Evolutionary conservation across 2,113 vertebrate genomes (phyloP), one percentile per base, ranked within the genome.

Genomic region (Phoenicopterus ruber): DNA sequence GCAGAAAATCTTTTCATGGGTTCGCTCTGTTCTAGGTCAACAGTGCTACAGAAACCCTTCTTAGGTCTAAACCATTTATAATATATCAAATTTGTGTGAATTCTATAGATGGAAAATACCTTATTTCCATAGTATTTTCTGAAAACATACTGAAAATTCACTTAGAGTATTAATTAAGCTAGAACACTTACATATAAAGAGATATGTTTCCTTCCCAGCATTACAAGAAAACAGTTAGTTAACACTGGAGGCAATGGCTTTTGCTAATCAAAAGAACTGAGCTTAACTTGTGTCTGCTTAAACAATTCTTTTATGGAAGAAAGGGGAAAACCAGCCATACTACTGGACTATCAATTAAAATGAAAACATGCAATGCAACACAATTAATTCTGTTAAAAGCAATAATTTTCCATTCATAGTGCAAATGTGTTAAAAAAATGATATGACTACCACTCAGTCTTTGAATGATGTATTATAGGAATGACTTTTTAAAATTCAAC

Each of bases 171-270:
- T 93, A 96, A 95, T 65, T 90, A 92, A 96, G 80, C 88, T 73
- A 74, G 76, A 96, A 76, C 59, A 92, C 73, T 94, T 90, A 86
- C 36, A 80, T 93, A 71, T 7, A 87, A 94, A 97, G 63, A 86
- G 49, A 90, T 61, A 79, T n/a, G 42, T 26, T 96, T 84, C 77
- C 46, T 80, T 96, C 90, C 96, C 82, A 81, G 65, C 54, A 74
- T 94, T 96, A 79, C 65, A 95, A 96, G 92, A 61, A 87, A 97
- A 62, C 66, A 94, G 84, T 97, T 97, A 97, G 96, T 95, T 96
- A 97, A 88, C 88, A 76, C 91, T 81, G 86, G 81, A 96, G 95
- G 94, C 84, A 95, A 92, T 36, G 47, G 28, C 57, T 96, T 79
- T 91, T 91, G 49, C 86, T 96, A 87, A 96, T 97, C 88, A 86